Evolutionary conservation across 2,797 vertebrate species (phyloP).

Genomic region (Macroramphosus scolopax): DNA sequence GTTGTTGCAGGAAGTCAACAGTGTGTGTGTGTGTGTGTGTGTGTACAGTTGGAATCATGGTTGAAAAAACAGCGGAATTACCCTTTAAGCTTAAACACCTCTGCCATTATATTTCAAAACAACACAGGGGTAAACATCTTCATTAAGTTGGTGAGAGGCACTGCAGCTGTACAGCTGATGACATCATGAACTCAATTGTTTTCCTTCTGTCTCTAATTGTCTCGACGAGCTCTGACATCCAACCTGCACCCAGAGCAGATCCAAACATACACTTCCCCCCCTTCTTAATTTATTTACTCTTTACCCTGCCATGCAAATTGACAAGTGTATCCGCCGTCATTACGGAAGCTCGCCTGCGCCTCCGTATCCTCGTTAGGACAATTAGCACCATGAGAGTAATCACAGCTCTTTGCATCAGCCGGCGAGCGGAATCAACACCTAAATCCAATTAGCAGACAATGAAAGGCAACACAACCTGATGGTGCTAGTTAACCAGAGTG

Average conservation of each 20-base stretch:
- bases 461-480: constrained; percentile 57
- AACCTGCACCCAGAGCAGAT: background rate
- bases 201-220: background rate
- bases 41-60: no score
- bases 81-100: no score
- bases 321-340: constrained; percentile 58
- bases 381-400: constrained; percentile 63
- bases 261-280: constrained; percentile 6
- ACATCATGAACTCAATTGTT: no score
- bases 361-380: constrained; percentile 42
- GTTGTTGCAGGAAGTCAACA: no score
- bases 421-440: constrained; percentile 55
- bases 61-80: no score
- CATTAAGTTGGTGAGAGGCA: no score
- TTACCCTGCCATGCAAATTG: constrained; percentile 43
- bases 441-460: constrained; percentile 70
- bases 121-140: no score
- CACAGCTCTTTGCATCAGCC: constrained; percentile 45
- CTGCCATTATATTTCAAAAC: no score
- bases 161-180: no score
- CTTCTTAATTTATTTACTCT: constrained; percentile 32
- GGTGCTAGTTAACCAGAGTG: constrained; percentile 52
- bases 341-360: constrained; percentile 35
- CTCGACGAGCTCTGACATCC: no score
- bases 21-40: no score